phyloP scores from a whole-genome alignment of 2,888 invertebrate species.

The Julus scanicus region DNA sequence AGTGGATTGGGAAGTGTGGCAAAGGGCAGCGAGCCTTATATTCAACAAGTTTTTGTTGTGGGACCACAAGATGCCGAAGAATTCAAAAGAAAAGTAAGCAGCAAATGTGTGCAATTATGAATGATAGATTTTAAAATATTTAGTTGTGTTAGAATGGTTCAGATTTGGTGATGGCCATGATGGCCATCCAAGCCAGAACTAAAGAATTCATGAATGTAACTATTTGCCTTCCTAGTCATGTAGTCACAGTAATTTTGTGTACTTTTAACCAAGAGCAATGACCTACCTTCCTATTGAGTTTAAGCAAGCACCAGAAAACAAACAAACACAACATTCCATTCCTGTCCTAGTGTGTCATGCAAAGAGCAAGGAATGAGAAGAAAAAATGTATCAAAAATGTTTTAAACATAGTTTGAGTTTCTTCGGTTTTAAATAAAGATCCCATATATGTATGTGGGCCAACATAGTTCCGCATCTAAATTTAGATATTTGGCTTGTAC shows the following conservation, averaged over 20 bases:
- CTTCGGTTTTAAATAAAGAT: neutral
- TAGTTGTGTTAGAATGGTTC: conserved; percentile 48
- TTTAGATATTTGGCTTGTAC: neutral
- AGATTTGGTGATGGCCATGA: neutral
- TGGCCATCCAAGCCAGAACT: neutral
- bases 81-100: conserved; percentile 75
- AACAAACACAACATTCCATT: neutral
- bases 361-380: neutral
- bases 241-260: neutral
- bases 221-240: neutral
- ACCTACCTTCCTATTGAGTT: neutral
- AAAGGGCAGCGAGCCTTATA: conserved; percentile 91
- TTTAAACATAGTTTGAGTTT: neutral
- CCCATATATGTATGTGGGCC: neutral
- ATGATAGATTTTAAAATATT: neutral
- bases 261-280: neutral
- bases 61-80: conserved; percentile 74
- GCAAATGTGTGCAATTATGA: neutral
- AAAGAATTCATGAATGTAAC: neutral
- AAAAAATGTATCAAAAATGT: conserved; percentile 32
- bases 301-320: neutral
- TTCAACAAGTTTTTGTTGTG: conserved; percentile 91
- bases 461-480: neutral
- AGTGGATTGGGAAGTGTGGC: conserved; percentile 91
- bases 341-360: neutral